phyloP scores from a whole-genome alignment of 1,140 invertebrate genomes.

The Drosophila orena region DNA sequence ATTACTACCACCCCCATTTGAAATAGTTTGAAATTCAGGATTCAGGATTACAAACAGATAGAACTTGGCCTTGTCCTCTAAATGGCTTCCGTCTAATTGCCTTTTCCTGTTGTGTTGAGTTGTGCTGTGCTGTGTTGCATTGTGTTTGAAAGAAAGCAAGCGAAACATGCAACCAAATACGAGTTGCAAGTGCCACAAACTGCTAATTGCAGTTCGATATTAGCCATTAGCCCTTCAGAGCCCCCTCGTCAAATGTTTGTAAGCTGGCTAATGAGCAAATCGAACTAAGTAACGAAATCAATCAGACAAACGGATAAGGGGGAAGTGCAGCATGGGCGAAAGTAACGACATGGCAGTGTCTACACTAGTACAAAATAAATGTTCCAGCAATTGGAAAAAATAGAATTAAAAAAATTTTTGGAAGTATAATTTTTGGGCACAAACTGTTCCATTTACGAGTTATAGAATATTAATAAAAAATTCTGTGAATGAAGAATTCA shows the following conservation, averaged over 20 bases:
- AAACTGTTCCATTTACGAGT: too few relatives aligned
- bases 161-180: conserved; percentile 13
- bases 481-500: too few relatives aligned
- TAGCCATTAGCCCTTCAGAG: not conserved
- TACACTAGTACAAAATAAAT: not conserved
- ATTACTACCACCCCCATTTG: conserved; percentile 1
- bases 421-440: too few relatives aligned
- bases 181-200: conserved; percentile 28
- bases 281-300: conserved; percentile 33
- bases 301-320: conserved; percentile 18
- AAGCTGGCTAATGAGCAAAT: conserved; percentile 39
- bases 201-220: conserved; percentile 49
- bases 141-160: not conserved
- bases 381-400: too few relatives aligned
- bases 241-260: conserved; percentile 4
- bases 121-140: too few relatives aligned
- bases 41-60: not conserved
- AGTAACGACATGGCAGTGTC: not conserved
- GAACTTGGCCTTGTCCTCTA: conserved; percentile 22
- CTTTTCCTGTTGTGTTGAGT: conserved; percentile 32
- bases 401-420: too few relatives aligned
- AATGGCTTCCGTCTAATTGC: conserved; percentile 54
- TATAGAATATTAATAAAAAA: too few relatives aligned
- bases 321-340: not conserved
- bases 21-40: conserved; percentile 30